A percentile compares a stretch with the other conserved stretches of the same genome.
These are phyloP conservation scores for Seira ritae DNA, from an alignment of 2,888 invertebrate species.

Conservation along the genomic window DNA sequence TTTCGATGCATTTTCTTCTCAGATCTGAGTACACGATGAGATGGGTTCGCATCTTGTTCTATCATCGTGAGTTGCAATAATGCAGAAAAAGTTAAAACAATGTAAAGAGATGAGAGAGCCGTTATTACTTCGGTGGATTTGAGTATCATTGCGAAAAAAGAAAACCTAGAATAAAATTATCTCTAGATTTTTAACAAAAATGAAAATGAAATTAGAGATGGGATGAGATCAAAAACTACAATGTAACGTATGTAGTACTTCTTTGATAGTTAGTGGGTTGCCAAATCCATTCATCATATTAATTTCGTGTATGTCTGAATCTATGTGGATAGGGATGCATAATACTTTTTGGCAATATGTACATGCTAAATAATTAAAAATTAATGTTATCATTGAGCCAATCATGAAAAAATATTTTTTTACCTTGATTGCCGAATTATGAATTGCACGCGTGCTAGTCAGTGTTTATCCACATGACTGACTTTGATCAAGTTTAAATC, in stretches of 20 bases:
- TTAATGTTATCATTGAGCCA: constrained; percentile 11
- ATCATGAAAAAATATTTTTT: not conserved
- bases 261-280: not conserved
- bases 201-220: constrained; percentile 12
- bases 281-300: not conserved
- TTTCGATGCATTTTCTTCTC: not conserved
- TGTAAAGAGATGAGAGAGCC: too few relatives aligned
- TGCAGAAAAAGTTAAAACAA: too few relatives aligned
- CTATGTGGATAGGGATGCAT: not conserved
- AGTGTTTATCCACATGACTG: too few relatives aligned
- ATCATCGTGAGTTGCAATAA: too few relatives aligned
- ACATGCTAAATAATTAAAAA: not conserved
- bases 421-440: not conserved
- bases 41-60: too few relatives aligned
- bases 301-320: not conserved
- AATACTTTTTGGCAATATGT: constrained; percentile 2
- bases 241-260: too few relatives aligned
- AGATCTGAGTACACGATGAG: too few relatives aligned
- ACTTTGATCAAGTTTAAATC: not conserved
- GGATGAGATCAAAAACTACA: not conserved
- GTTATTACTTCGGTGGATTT: too few relatives aligned
- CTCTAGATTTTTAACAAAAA: not conserved
- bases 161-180: not conserved
- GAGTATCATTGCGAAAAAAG: not conserved
- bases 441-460: too few relatives aligned